Base-by-base conservation (phyloP, 1,140 invertebrate genomes). In the Metopolophium dirhodum region DNA sequence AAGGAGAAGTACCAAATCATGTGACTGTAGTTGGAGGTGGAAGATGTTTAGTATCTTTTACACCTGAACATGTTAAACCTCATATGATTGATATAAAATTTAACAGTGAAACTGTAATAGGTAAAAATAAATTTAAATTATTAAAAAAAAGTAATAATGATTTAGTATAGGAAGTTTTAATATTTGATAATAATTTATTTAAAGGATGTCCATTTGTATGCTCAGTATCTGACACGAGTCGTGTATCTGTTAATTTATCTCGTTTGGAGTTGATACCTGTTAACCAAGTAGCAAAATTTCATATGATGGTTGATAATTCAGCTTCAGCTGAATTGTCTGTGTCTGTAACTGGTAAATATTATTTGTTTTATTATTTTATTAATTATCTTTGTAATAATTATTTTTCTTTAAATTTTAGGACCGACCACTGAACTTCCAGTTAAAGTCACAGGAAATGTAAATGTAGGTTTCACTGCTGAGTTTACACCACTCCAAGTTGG, bases 1-100 rank as follows among this genome's bases (percentile, higher is more conserved):
- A 99, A 96, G 99, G 99, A 94, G 98, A 99, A 96, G 98, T 99
- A 57, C 99, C 99, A 77, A 99, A 99, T 96, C 98, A 99, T 95
- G 99, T 99, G 37, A 98, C 98, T 95, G 98, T 98, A 30, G 97
- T 99, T 14, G 98, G 98, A 86, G 98, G 98, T 94, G 98, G 98
- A 61, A 96, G 98, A 93, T 99, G 98, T 95, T 96, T 99, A 49
- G 98, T 99, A 22, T 99, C 98, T 89, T 99, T 99, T 95, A 98
- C 98, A 26, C 99, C 99, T 35, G 98, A 99, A 95, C 96, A 97
- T 93, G 96, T 97, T 20, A 98, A 98, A 94, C 96, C 98, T 49
- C 99, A 99, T 96, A 96, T 98, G 94, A 99, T 99, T 94, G 99
- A 99, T 95, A 99, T 99, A 94, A 99, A 99, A 96, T 99, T 99